A percentile compares a stretch with the other conserved stretches of the same genome.
Evolutionary conservation across 2,797 vertebrate species (phyloP).

Genomic region (Mormyrops boulengeri): DNA sequence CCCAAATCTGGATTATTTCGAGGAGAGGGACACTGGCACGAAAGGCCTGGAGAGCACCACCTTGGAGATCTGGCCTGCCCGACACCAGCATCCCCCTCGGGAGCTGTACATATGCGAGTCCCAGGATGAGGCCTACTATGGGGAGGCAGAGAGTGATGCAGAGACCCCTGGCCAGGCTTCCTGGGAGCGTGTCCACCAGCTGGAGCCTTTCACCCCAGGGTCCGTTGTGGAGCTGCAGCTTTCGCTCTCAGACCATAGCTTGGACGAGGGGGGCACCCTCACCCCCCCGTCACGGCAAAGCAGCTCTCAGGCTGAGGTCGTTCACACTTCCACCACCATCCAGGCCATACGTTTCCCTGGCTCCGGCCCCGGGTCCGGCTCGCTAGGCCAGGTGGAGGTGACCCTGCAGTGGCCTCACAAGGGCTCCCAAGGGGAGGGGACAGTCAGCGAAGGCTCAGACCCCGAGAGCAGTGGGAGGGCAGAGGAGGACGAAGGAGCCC

Average conservation of each 20-base stretch:
- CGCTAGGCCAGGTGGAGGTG: constrained; percentile 73
- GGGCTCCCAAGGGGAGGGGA: constrained; percentile 52
- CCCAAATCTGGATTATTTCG: constrained; percentile 47
- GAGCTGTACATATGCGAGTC: constrained; percentile 59
- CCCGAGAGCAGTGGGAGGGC: constrained; percentile 51
- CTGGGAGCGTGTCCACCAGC: constrained; percentile 32
- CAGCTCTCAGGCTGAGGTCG: not conserved
- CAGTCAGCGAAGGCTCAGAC: not conserved
- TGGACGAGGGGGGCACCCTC: constrained; percentile 40
- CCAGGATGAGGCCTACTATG: constrained; percentile 47
- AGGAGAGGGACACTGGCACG: constrained; percentile 41
- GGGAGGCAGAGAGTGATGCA: constrained; percentile 46
- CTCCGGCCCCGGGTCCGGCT: constrained; percentile 40
- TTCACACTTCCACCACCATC: constrained; percentile 29
- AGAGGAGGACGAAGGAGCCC: constrained; percentile 75
- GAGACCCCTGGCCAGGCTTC: constrained; percentile 38
- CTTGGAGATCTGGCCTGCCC: constrained; percentile 61
- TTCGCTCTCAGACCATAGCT: constrained; percentile 63
- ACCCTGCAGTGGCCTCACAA: constrained; percentile 55
- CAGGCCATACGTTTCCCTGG: constrained; percentile 55
- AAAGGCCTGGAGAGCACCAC: constrained; percentile 64
- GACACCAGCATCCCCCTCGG: constrained; percentile 39
- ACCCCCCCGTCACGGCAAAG: constrained; percentile 12
- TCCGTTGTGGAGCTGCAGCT: constrained; percentile 76
- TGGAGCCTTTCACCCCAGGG: constrained; percentile 31